Conservation (phyloP, 2,113 vertebrate genomes). For the Crotalus viridis region DNA sequence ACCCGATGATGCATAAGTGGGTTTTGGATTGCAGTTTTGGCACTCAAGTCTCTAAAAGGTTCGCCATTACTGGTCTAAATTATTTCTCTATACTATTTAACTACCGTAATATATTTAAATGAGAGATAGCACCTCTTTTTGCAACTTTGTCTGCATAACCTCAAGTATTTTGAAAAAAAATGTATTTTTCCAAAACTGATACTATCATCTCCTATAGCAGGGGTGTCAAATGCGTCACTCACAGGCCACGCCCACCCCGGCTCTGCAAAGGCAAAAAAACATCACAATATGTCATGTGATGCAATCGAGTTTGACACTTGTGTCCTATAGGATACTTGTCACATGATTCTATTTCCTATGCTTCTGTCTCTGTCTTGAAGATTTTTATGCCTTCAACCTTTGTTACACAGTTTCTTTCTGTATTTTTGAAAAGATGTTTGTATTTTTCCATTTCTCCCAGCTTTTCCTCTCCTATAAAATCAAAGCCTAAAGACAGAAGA, state of each 20-base stretch:
- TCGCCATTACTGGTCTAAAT: background rate
- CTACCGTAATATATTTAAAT: background rate
- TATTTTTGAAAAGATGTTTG: conserved; percentile 14
- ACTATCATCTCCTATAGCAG: background rate
- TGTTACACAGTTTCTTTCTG: background rate
- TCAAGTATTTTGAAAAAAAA: background rate
- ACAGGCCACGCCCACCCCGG: too few relatives aligned
- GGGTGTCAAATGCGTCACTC: too few relatives aligned
- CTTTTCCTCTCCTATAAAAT: background rate
- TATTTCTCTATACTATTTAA: background rate
- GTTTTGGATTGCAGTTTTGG: too few relatives aligned
- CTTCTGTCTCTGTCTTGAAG: background rate
- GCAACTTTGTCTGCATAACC: background rate
- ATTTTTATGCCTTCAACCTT: background rate
- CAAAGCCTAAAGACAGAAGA: conserved; percentile 1
- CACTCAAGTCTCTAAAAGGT: too few relatives aligned
- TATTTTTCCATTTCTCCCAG: background rate
- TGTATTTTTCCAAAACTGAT: background rate
- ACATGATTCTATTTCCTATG: background rate
- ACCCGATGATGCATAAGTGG: too few relatives aligned
- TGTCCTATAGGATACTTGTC: background rate
- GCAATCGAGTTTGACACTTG: too few relatives aligned
- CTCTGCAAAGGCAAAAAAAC: too few relatives aligned
- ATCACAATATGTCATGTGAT: too few relatives aligned
- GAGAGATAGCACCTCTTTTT: background rate